Conservation (phyloP, 2,797 vertebrate genomes). For the Xyrichtys novacula region DNA sequence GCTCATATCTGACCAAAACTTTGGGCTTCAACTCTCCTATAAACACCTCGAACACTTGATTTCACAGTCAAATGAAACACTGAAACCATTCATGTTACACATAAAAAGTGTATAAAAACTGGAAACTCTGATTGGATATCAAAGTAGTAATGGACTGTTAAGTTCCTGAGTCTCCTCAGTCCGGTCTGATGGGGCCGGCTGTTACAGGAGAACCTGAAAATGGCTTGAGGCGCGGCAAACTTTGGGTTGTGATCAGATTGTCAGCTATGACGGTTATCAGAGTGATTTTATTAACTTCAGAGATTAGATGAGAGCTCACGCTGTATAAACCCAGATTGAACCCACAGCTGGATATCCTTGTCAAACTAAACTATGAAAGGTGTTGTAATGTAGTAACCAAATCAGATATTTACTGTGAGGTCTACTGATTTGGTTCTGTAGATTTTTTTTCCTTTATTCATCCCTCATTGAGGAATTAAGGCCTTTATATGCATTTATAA, state of each 20-base stretch:
- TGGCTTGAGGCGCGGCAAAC: not conserved
- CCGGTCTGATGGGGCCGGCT: not conserved
- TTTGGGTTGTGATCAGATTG: constrained; percentile 18
- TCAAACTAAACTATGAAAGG: not conserved
- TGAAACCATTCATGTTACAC: not conserved
- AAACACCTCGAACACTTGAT: not conserved
- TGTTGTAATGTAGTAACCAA: not conserved
- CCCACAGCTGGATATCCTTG: not conserved
- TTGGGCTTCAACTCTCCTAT: not conserved
- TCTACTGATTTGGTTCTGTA: too few relatives aligned
- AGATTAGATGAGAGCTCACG: not conserved
- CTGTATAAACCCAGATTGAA: not conserved
- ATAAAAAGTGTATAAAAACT: not conserved
- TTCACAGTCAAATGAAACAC: too few relatives aligned
- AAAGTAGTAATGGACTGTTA: not conserved
- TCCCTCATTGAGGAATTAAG: too few relatives aligned
- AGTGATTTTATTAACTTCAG: constrained; percentile 1
- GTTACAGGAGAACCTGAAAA: not conserved
- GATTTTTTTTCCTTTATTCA: too few relatives aligned
- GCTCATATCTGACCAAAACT: not conserved
- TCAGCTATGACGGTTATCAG: constrained; percentile 4
- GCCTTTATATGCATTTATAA: too few relatives aligned
- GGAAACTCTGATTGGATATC: not conserved
- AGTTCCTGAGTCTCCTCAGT: not conserved
- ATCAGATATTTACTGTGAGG: not conserved